Evolutionary conservation across 2,113 vertebrate genomes (phyloP).

Genomic region (Aptenodytes patagonicus): DNA sequence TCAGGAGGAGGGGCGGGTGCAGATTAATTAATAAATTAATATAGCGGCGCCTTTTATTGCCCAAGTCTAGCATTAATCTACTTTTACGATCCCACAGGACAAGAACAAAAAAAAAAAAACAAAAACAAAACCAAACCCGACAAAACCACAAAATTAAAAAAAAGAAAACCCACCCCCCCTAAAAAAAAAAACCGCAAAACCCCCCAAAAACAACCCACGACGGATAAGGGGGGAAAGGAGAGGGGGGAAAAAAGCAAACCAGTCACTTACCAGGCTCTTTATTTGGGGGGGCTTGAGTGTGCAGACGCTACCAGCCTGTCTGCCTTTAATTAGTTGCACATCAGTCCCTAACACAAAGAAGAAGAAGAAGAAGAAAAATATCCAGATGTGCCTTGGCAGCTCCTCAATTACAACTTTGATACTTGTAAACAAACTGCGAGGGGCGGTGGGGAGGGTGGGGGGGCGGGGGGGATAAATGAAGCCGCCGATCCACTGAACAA

Average conservation of each 20-base stretch:
- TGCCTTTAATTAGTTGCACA: constrained; percentile 87
- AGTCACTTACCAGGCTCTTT: constrained; percentile 93
- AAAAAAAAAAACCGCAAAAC: not conserved
- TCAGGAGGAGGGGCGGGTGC: constrained; percentile 81
- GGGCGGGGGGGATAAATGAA: constrained; percentile 44
- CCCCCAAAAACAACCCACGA: not conserved
- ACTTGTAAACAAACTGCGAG: constrained; percentile 76
- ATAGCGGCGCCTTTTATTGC: constrained; percentile 72
- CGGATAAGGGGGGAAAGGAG: not conserved
- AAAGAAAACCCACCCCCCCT: not conserved
- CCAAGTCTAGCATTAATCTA: constrained; percentile 72
- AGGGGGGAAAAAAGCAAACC: constrained; percentile 55
- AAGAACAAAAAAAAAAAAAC: constrained; percentile 15
- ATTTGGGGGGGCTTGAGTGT: constrained; percentile 81
- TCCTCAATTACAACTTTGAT: constrained; percentile 77
- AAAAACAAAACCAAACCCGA: not conserved
- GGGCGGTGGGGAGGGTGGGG: not conserved
- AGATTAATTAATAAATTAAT: constrained; percentile 85
- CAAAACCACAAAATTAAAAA: not conserved
- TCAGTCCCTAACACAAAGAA: constrained; percentile 83
- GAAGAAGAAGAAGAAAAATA: constrained; percentile 68
- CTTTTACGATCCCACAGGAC: constrained; percentile 73
- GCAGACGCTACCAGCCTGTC: constrained; percentile 87
- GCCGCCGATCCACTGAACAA: constrained; percentile 60
- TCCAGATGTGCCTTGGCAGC: constrained; percentile 78